Percentiles rank a stretch among this genome's conserved stretches.
phyloP scores from a whole-genome alignment of 2,113 vertebrate species.

The Emydura subglobosa region DNA sequence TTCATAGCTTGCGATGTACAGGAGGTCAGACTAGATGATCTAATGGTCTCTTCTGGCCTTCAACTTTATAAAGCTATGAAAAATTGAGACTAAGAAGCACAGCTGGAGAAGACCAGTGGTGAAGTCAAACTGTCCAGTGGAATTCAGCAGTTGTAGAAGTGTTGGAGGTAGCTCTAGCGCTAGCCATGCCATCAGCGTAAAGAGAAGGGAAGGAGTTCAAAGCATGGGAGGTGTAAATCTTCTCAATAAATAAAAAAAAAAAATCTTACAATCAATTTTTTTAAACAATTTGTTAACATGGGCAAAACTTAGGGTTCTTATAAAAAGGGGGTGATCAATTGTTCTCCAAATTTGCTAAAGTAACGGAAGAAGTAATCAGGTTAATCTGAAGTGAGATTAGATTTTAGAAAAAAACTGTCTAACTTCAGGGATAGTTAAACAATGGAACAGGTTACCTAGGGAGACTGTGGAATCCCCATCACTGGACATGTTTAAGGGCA shows the following conservation, averaged over 20 bases:
- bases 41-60: not conserved
- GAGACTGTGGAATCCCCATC: no score
- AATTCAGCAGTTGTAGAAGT: not conserved
- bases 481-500: no score
- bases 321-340: not conserved
- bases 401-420: no score
- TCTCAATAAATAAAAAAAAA: not conserved
- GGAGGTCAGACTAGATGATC: not conserved
- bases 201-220: not conserved
- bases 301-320: not conserved
- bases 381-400: no score
- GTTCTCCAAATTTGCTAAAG: not conserved
- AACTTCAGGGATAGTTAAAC: no score
- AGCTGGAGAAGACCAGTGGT: not conserved
- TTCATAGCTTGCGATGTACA: not conserved
- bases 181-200: not conserved
- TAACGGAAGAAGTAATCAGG: not conserved
- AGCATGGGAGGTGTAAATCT: not conserved
- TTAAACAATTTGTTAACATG: not conserved
- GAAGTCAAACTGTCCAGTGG: not conserved
- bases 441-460: no score
- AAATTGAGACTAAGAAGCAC: not conserved
- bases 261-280: not conserved
- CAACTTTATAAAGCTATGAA: not conserved
- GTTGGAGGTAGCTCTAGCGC: not conserved